Evolutionary conservation across 2,113 vertebrate genomes (phyloP), one percentile per base, ranked within the genome.

Genomic region (Eurypyga helias): DNA sequence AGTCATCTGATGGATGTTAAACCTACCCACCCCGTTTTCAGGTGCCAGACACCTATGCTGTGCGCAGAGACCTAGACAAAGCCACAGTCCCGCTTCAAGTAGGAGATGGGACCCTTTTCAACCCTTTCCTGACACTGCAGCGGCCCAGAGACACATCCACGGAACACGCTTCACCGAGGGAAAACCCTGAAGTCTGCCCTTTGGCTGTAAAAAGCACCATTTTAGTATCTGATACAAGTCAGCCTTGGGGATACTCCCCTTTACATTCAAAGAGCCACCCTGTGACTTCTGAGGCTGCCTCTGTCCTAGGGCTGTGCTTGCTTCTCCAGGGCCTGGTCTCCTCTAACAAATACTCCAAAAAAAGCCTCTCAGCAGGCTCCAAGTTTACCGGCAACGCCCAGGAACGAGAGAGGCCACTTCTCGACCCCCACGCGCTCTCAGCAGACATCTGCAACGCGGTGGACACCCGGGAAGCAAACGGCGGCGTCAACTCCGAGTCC

Each of bases 361-460:
- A 48, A 25, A 43, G 38, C 10, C 17, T 13, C 76, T 46, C 11
- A 2, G 62, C 64, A 36, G 25, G 36, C 17, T 57, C 52, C 3
- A 49, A 6, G 48, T 7, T 61, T 9, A 4, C 28, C 21, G 64
- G 85, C 13, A 4, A 52, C 0, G 5, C 51, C 25, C 31, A 8
- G 2, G 4, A 54, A 31, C 0, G 9, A 23, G 33, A 45, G 64
- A 14, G 2, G 46, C 23, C 33, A 26, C 38, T 17, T 25, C n/a
- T 19, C 1, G 1, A 9, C 10, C 3, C 19, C 1, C 17, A 6
- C 0, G 48, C 7, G 1, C 38, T 43, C 23, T 23, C 10, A 65
- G 83, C 13, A 49, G 61, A 34, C 19, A 8, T 46, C 21, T 55
- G 36, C 11, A n/a, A 29, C 1, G 13, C 20, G 16, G 7, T 3